Conservation (phyloP, 2,888 invertebrate species). For the Megastigmus dorsalis region DNA sequence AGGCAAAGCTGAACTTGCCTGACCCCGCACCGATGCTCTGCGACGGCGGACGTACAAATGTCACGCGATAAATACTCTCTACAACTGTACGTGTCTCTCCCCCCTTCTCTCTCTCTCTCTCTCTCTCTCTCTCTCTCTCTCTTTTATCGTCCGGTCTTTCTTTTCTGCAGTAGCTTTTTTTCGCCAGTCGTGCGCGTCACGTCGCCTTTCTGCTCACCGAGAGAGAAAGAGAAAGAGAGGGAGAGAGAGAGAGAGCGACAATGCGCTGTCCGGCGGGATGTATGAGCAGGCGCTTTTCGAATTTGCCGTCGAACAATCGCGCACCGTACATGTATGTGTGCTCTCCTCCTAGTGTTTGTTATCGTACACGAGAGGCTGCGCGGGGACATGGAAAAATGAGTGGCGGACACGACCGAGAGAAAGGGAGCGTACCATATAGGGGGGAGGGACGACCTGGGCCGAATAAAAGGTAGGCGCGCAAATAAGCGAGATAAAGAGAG, state of each 20-base stretch:
- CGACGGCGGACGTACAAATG: constrained; percentile 25
- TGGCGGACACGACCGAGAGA: not conserved
- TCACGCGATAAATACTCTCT: constrained; percentile 26
- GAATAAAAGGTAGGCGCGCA: not conserved
- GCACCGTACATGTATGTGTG: not conserved
- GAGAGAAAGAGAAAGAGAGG: no score
- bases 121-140: not conserved
- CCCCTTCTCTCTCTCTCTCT: not conserved
- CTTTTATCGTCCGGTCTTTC: not conserved
- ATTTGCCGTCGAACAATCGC: constrained; percentile 31
- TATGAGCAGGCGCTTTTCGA: constrained; percentile 43
- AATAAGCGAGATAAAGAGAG: not conserved
- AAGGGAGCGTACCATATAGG: not conserved
- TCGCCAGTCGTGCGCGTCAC: not conserved
- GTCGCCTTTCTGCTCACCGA: not conserved
- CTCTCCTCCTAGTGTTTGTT: not conserved
- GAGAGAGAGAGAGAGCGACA: constrained; percentile 35
- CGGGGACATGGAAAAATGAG: constrained; percentile 19
- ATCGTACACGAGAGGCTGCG: constrained; percentile 11
- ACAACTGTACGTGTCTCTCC: no score
- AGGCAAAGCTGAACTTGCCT: no score
- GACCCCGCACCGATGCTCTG: no score
- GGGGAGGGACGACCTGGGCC: not conserved
- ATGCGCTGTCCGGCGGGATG: constrained; percentile 31
- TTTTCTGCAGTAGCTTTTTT: not conserved